Evolutionary conservation across 1,140 invertebrate species (phyloP).

Genomic region (Cotesia glomerata): DNA sequence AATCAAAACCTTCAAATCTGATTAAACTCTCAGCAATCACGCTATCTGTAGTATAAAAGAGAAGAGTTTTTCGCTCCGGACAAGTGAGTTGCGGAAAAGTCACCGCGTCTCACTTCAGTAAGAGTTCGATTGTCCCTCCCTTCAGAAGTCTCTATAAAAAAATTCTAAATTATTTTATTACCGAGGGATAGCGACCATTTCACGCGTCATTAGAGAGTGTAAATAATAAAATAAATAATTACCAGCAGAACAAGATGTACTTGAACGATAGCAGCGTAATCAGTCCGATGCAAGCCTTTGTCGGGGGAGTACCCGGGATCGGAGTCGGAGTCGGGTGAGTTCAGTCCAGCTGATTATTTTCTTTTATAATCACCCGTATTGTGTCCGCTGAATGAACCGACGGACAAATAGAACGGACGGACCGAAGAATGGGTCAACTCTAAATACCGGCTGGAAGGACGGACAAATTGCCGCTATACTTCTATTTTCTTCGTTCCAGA

Average conservation of each 20-base stretch:
- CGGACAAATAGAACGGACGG: constrained; percentile 21
- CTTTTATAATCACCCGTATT: constrained; percentile 52
- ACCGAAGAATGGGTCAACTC: constrained; percentile 12
- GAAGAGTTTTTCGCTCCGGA: constrained; percentile 40
- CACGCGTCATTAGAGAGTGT: constrained; percentile 11
- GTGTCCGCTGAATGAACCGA: constrained; percentile 36
- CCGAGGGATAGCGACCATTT: constrained; percentile 5
- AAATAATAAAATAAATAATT: constrained; percentile 20
- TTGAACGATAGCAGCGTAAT: constrained; percentile 50
- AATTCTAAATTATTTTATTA: not conserved
- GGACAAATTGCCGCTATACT: constrained; percentile 18
- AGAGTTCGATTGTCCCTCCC: not conserved
- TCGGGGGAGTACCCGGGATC: constrained; percentile 40
- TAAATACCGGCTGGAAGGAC: constrained; percentile 6
- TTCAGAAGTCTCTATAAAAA: not conserved
- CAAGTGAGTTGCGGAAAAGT: constrained; percentile 60
- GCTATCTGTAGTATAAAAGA: constrained; percentile 59
- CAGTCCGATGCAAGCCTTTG: constrained; percentile 52
- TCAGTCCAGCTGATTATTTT: constrained; percentile 48
- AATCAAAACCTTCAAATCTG: constrained; percentile 53
- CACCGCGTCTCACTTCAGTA: constrained; percentile 57
- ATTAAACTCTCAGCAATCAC: constrained; percentile 60
- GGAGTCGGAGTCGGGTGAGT: constrained; percentile 48
- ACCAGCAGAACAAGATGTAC: constrained; percentile 43
- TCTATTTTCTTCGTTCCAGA: no score